Conservation (phyloP, 2,797 vertebrate species). For the Nasua narica region DNA sequence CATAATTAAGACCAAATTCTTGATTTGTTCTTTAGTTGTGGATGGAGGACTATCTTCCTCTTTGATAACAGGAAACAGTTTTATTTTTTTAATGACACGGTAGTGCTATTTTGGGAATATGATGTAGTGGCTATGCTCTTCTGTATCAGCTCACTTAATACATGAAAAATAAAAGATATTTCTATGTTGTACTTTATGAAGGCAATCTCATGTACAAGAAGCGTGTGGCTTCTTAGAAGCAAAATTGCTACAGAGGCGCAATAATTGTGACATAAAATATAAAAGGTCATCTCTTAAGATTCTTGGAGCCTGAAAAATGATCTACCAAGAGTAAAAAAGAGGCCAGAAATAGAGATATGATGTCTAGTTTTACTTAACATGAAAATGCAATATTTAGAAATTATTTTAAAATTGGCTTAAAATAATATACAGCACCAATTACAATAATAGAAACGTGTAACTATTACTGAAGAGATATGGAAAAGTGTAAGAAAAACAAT, state of each 20-base stretch:
- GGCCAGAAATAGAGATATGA: neutral
- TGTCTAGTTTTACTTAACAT: neutral
- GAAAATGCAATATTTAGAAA: neutral
- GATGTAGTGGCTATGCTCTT: neutral
- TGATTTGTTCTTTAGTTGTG: conserved; percentile 9
- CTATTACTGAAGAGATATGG: neutral
- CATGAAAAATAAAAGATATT: neutral
- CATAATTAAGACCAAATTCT: neutral
- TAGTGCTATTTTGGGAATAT: neutral
- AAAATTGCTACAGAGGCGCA: neutral
- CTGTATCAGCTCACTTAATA: neutral
- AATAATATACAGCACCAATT: neutral
- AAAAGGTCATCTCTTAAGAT: neutral
- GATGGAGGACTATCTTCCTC: neutral
- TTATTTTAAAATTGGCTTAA: neutral
- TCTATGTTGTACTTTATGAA: neutral
- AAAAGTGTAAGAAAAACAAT: neutral
- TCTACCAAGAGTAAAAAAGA: neutral
- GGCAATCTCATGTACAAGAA: neutral
- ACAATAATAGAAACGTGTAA: neutral
- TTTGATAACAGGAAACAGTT: neutral
- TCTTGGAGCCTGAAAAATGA: neutral
- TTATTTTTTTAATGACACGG: neutral
- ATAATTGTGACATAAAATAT: conserved; percentile 25
- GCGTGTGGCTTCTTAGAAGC: neutral